phyloP scores from a whole-genome alignment of 2,888 invertebrate genomes.

The Lagria hirta region DNA sequence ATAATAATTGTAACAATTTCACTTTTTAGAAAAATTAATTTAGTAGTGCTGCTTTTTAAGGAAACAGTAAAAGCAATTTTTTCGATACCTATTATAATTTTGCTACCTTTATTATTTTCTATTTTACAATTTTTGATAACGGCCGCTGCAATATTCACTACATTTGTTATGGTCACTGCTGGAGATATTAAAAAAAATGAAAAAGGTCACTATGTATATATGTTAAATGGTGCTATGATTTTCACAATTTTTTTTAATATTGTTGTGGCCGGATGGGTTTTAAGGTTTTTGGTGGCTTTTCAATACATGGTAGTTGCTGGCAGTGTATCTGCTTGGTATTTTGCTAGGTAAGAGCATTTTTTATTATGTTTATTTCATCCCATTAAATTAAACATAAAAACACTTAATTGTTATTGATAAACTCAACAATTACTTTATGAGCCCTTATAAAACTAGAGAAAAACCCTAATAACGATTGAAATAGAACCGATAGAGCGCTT shows the following conservation, averaged over 20 bases:
- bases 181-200: constrained; percentile 22
- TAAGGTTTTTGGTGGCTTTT: constrained; percentile 63
- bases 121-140: constrained; percentile 43
- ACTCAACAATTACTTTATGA: no score
- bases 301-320: constrained; percentile 66
- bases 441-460: no score
- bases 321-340: constrained; percentile 66
- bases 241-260: constrained; percentile 48
- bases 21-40: constrained; percentile 58
- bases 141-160: constrained; percentile 34
- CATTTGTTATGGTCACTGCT: constrained; percentile 29
- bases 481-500: no score
- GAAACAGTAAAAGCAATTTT: constrained; percentile 61
- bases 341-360: constrained; percentile 60
- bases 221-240: constrained; percentile 33
- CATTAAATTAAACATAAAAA: no score
- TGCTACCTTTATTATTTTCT: constrained; percentile 58
- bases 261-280: constrained; percentile 61
- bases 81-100: constrained; percentile 58
- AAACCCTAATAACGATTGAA: no score
- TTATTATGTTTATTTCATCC: no score
- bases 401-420: no score
- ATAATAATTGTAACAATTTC: constrained; percentile 44
- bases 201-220: constrained; percentile 27
- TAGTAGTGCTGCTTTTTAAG: constrained; percentile 59